Base-by-base conservation (phyloP, 2,888 invertebrate species). In the Biston betularia region DNA sequence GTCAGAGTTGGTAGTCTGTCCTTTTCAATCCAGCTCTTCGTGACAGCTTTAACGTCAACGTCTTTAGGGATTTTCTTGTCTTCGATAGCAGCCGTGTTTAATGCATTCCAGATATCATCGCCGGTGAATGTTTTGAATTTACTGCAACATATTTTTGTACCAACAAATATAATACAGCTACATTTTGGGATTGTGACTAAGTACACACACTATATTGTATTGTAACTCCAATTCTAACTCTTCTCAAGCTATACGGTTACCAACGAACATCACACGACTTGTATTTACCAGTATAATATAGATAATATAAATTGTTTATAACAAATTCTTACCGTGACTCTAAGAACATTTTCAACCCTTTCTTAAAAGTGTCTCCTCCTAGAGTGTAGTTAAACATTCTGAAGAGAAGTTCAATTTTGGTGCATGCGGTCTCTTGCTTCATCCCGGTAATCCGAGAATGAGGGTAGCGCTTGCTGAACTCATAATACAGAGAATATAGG, bases 321-420 rank as follows among this genome's bases (percentile, higher is more conserved):
- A n/a, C n/a, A n/a, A n/a, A n/a, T n/a, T 71, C 72, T 79, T 78
- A 81, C 95, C 95, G 95, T 69, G 95, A 94, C 9, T 94, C 92
- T 80, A 97, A 94, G 80, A 97, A 97, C 76, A 94, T 94, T 76
- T 95, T 94, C 64, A 97, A 85, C 2, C 97, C 98, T 52, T 94
- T 94, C 80, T 95, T 95, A 84, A 99, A 98, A 0, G 96, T 95
- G 0, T 95, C 93, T 63, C 95, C 96, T 4, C 98, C 97, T 8
- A 98, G 91, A 0, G 97, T 97, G 76, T 96, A 96, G 82, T 97
- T 97, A 81, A 99, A 95, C 98, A 98, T 99, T 38, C 98, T 94
- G 85, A 99, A 97, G 10, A 98, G 93, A 44, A 97, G 87, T 81
- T 97, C 97, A 1, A 96, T 96, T 90, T 97, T 97, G 4, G 96